Percentiles rank a stretch among this genome's conserved stretches.
These are phyloP conservation scores for Bombus pascuorum DNA, from an alignment of 1,140 invertebrate species.

Conservation along the genomic window DNA sequence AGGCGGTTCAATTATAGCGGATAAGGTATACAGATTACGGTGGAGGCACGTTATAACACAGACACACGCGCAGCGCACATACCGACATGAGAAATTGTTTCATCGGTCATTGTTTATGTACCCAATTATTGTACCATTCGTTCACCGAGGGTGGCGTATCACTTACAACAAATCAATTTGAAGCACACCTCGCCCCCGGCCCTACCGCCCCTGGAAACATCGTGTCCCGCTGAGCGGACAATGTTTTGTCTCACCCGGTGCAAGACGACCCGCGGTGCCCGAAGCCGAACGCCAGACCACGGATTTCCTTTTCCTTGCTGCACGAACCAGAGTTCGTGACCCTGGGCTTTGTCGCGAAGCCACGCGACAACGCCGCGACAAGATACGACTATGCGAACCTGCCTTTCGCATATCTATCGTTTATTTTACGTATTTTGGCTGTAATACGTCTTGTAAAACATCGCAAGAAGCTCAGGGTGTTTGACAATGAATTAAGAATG, in stretches of 20 bases:
- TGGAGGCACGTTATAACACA: not conserved
- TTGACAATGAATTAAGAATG: not conserved
- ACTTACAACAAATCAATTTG: constrained; percentile 68
- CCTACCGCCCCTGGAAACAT: constrained; percentile 49
- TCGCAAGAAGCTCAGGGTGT: not conserved
- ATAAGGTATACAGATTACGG: constrained; percentile 43
- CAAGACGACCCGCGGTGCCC: constrained; percentile 36
- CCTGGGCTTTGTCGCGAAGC: constrained; percentile 18
- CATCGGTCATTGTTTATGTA: constrained; percentile 67
- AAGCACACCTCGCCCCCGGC: constrained; percentile 52
- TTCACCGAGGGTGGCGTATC: constrained; percentile 64
- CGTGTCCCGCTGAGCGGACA: constrained; percentile 62
- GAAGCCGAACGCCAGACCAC: not conserved
- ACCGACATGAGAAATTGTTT: constrained; percentile 60
- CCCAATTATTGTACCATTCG: constrained; percentile 67
- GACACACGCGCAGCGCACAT: not conserved
- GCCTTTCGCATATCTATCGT: not conserved
- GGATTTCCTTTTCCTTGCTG: constrained; percentile 33
- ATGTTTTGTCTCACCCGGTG: constrained; percentile 59
- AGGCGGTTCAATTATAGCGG: constrained; percentile 49
- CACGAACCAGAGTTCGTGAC: constrained; percentile 27
- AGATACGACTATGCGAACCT: not conserved
- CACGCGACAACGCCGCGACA: constrained; percentile 26
- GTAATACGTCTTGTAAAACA: not conserved
- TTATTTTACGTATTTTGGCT: not conserved